Base-by-base conservation (phyloP, 1,140 invertebrate genomes). In the Pseudomyrmex cubaensis region DNA sequence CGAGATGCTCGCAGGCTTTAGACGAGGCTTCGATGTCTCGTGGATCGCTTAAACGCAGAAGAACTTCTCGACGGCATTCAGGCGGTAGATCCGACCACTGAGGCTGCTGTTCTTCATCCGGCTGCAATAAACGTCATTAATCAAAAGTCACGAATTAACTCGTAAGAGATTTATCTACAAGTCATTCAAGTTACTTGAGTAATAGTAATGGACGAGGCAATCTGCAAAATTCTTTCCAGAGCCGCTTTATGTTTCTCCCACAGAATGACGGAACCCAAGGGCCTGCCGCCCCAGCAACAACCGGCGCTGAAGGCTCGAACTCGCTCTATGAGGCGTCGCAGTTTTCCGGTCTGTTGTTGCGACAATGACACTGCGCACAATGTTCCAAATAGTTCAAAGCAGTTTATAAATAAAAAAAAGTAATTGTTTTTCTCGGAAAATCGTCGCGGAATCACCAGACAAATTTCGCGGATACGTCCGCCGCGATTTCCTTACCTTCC, bases 21-120 rank as follows among this genome's bases (percentile, higher is more conserved):
- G 94, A 94, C 7, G 96, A 95, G 64, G 95, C 96, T 86, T 98
- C 96, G 89, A 99, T 95, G 93, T 99, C 98, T 91, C 96, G 96
- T 93, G 99, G 98, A 94, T 99, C 98, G 74, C 97, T 96, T 88
- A 99, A 96, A 91, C 98, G 96, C 13, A 98, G 94, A 64, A 99
- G 95, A 70, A 99, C 98, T 93, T 98, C 97, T 57, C 98, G 96
- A 56, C 99, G 96, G 90, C 98, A 98, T 93, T 99, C 99, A 90
- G 98, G 97, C 22, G 99, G 99, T 64, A 99, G 95, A 92, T 99
- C 97, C 59, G 97, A 95, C 90, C 99, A 96, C 90, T 97, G 97
- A 10, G 97, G 97, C 89, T 96, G 95, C 74, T 97, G 96, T 92
- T 98, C 97, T 82, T 98, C 97, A 88, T 97, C 96, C 20, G 98